Evolutionary conservation across 1,140 invertebrate genomes (phyloP).

Genomic region (Drosophila bocki): DNA sequence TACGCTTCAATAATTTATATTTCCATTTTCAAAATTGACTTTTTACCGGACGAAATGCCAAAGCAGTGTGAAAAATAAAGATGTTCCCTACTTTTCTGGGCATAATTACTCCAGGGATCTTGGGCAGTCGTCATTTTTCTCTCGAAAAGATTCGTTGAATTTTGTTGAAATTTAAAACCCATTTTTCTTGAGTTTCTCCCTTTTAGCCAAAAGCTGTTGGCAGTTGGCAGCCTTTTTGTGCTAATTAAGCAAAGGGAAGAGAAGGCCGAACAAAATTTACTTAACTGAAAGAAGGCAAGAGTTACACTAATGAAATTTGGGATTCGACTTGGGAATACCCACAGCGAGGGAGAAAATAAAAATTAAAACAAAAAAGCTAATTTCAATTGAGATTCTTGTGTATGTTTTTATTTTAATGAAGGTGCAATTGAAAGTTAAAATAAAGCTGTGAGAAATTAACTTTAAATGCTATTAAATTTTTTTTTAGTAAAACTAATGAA

Average conservation of each 20-base stretch:
- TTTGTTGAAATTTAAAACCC: conserved; percentile 75
- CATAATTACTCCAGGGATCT: conserved; percentile 60
- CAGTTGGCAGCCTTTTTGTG: conserved; percentile 57
- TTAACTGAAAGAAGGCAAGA: conserved; percentile 26
- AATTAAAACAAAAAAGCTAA: not conserved
- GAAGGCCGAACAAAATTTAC: conserved; percentile 24
- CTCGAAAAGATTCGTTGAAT: conserved; percentile 6
- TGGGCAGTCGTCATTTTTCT: conserved; percentile 17
- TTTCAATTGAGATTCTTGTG: not conserved
- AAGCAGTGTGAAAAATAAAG: conserved; percentile 31
- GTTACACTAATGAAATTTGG: conserved; percentile 1
- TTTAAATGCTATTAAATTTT: not conserved
- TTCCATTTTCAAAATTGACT: conserved; percentile 69
- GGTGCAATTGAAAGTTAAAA: not conserved
- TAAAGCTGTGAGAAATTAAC: not conserved
- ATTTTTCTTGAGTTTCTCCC: conserved; percentile 61
- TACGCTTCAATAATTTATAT: conserved; percentile 75
- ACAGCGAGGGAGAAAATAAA: not conserved
- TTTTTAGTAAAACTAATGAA: too few relatives aligned
- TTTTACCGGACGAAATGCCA: conserved; percentile 52
- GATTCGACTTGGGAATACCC: conserved; percentile 16
- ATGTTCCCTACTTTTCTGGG: conserved; percentile 53
- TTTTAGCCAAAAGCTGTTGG: conserved; percentile 33
- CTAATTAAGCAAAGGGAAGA: conserved; percentile 65
- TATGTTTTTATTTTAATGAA: not conserved